Percentiles rank a stretch among this genome's conserved stretches.
Conservation (phyloP, 1,140 invertebrate species). For the Papilio xuthus region DNA sequence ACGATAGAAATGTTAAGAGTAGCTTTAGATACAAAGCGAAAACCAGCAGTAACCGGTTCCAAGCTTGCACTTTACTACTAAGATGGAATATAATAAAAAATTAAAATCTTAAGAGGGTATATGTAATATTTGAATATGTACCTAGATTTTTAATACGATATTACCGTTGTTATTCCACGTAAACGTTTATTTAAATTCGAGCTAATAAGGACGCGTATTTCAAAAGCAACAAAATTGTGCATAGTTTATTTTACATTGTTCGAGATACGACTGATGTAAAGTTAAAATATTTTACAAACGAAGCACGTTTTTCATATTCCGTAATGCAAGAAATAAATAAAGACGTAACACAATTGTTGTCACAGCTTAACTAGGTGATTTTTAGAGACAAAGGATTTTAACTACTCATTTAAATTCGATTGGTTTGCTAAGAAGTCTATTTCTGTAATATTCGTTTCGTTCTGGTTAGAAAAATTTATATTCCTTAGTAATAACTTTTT, state of each 20-base stretch:
- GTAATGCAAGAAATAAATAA: slow-evolving; percentile 6
- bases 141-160: too few relatives aligned
- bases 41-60: not conserved
- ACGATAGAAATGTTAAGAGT: not conserved
- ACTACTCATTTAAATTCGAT: not conserved
- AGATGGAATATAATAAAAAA: not conserved
- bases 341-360: not conserved
- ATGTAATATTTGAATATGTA: not conserved
- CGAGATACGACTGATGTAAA: not conserved
- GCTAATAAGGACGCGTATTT: not conserved
- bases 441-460: not conserved
- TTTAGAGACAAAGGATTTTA: not conserved
- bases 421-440: not conserved
- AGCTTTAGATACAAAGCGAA: not conserved
- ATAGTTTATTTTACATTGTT: not conserved
- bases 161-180: too few relatives aligned
- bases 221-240: not conserved
- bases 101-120: not conserved
- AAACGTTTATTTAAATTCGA: too few relatives aligned
- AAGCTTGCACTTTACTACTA: not conserved
- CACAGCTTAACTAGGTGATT: slow-evolving; percentile 5
- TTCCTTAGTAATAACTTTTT: too few relatives aligned
- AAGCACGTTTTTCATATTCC: not conserved
- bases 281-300: not conserved
- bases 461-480: too few relatives aligned